Base-by-base conservation (phyloP, 2,888 invertebrate genomes). In the Microchrysa polita region DNA sequence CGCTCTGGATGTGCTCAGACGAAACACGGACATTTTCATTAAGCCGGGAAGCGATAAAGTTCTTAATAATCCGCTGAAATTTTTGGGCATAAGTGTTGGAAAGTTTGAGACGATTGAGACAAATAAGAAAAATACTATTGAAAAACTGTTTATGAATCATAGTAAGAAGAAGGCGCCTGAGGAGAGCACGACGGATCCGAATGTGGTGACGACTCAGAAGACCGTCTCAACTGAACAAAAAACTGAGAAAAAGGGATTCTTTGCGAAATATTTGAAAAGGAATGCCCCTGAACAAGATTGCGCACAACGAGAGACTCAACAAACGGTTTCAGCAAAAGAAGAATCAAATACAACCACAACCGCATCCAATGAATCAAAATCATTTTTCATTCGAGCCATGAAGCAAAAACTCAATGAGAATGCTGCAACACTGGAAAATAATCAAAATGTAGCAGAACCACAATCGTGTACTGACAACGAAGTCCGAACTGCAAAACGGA, bases 41-140 rank as follows among this genome's bases (percentile, higher is more conserved):
- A 81, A 82, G 16, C 10, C 79, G 0, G 81, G 81, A 12, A 82
- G 80, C 72, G 80, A 81, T 34, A 77, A 78, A 0, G 77, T 78
- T 0, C 76, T 85, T 80, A 81, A 84, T 76, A 88, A 90, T 77
- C 87, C 90, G 0, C 87, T 94, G 16, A 90, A 88, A 75, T 91
- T 90, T 82, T 83, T 95, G 18, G 92, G 93, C 0, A 87, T 95
- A n/a, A 92, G 92, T 80, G 92, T 91, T 14, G 90, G 92, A 0
- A 93, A 94, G 82, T 95, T 95, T 83, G 90, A 91, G 82, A 88
- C 90, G 63, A 83, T 84, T 67, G 86, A 87, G 10, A 82, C 74
- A 73, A 88, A 87, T 76, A 34, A 7, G 27, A 87, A 86, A 7
- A 88, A 85, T 77, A 88, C 86, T 73, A 87, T 90, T 60, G 84